Conservation (phyloP, 1,140 invertebrate species). For the Drosophila tani region DNA sequence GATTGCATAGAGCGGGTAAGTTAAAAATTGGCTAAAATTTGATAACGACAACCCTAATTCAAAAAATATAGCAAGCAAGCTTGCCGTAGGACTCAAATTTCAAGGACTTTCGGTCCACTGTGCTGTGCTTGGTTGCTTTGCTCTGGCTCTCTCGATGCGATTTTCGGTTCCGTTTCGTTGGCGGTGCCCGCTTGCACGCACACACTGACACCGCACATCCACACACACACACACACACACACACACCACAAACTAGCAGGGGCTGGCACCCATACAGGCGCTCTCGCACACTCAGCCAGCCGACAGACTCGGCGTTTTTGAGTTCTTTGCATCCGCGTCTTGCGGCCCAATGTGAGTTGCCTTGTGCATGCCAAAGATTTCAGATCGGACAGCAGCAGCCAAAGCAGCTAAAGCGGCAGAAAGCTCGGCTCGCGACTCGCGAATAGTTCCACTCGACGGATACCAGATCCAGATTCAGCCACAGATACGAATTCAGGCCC, state of each 20-base stretch:
- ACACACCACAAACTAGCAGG: constrained; percentile 16
- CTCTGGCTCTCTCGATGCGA: constrained; percentile 55
- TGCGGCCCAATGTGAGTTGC: constrained; percentile 75
- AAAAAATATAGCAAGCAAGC: background rate
- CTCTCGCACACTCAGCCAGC: constrained; percentile 28
- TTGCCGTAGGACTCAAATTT: background rate
- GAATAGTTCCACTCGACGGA: constrained; percentile 24
- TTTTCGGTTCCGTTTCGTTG: constrained; percentile 65
- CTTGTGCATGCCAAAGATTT: constrained; percentile 81
- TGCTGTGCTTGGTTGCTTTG: constrained; percentile 26
- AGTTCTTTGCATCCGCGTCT: constrained; percentile 82
- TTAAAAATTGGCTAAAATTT: no score
- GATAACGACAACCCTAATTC: background rate
- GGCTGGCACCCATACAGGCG: constrained; percentile 22
- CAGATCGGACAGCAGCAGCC: constrained; percentile 73
- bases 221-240: constrained; percentile 18
- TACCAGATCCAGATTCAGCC: constrained; percentile 19
- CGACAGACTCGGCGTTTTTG: constrained; percentile 57
- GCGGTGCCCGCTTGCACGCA: constrained; percentile 55
- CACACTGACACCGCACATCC: constrained; percentile 57
- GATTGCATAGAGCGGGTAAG: no score
- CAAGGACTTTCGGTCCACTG: constrained; percentile 16
- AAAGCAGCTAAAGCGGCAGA: constrained; percentile 36
- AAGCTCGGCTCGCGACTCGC: constrained; percentile 58
- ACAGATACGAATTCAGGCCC: constrained; percentile 4